These are phyloP conservation scores for Parazoanthus darwini DNA, from an alignment of 92 coral and sea anemone species.

Conservation along the genomic window DNA sequence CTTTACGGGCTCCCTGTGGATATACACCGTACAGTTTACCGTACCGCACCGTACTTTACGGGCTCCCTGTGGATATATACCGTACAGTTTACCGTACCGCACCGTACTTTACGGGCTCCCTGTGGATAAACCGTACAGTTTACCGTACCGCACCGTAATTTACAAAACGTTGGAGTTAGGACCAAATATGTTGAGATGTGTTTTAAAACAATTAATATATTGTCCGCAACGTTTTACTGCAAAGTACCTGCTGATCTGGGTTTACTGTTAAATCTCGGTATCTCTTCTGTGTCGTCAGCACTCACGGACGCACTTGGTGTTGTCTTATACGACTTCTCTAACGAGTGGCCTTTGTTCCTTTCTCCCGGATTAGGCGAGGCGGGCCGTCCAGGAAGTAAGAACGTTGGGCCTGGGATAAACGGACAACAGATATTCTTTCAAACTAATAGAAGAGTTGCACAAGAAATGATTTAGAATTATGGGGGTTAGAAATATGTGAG, in stretches of 20 bases:
- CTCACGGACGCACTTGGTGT: background rate
- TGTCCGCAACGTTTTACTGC: background rate
- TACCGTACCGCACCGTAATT: too few relatives aligned
- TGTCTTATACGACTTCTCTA: background rate
- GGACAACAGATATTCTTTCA: background rate
- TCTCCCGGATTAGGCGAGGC: background rate
- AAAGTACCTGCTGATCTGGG: background rate
- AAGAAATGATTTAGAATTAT: background rate
- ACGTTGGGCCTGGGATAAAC: background rate
- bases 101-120: too few relatives aligned
- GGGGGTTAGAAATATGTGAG: too few relatives aligned
- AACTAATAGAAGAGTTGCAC: background rate
- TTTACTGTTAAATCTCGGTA: background rate
- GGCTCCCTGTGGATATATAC: background rate
- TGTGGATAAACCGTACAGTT: too few relatives aligned
- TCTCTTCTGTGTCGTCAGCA: background rate
- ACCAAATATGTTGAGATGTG: too few relatives aligned
- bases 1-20: background rate
- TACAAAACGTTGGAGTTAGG: too few relatives aligned
- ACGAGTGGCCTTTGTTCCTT: background rate
- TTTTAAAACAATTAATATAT: too few relatives aligned
- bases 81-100: too few relatives aligned
- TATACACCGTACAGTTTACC: background rate
- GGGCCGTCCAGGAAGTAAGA: slow-evolving; percentile 7
- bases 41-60: too few relatives aligned